phyloP scores from a whole-genome alignment of 2,888 invertebrate genomes.

The Argyra leucocephala region DNA sequence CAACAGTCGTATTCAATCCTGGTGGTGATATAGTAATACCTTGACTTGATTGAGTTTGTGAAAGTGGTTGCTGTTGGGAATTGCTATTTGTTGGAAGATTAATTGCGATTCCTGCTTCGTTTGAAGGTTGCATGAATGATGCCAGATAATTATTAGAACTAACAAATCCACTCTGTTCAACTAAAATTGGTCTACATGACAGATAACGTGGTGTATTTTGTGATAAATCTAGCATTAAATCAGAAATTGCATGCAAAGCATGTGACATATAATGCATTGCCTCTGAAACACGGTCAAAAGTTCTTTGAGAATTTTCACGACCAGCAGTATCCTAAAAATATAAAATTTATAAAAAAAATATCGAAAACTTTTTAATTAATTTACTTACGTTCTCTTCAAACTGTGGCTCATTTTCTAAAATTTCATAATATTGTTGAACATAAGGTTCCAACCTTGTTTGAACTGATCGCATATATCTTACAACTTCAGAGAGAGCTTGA shows the following conservation, averaged over 20 bases:
- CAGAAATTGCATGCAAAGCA: slow-evolving; percentile 80
- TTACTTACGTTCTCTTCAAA: slow-evolving; percentile 40
- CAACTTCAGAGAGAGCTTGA: slow-evolving; percentile 37
- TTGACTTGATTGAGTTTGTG: slow-evolving; percentile 24
- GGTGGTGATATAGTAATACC: slow-evolving; percentile 25
- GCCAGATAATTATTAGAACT: slow-evolving; percentile 37
- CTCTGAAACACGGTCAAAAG: slow-evolving; percentile 66
- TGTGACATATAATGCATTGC: slow-evolving; percentile 78
- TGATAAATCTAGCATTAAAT: slow-evolving; percentile 65
- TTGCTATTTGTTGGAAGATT: slow-evolving; percentile 20
- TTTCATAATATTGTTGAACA: slow-evolving; percentile 52
- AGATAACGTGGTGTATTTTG: slow-evolving; percentile 60
- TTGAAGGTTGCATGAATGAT: slow-evolving; percentile 17
- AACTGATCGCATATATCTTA: slow-evolving; percentile 38
- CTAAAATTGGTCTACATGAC: slow-evolving; percentile 60
- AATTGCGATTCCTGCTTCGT: slow-evolving; percentile 11
- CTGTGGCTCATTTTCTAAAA: slow-evolving; percentile 53
- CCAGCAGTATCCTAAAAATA: slow-evolving; percentile 40
- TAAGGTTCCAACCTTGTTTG: slow-evolving; percentile 54
- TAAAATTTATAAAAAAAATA: slow-evolving; percentile 8
- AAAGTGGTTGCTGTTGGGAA: slow-evolving; percentile 14
- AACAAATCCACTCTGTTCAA: slow-evolving; percentile 53
- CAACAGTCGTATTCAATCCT: slow-evolving; percentile 18
- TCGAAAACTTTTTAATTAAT: slow-evolving; percentile 15
- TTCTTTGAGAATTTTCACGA: slow-evolving; percentile 51